Base-by-base conservation (phyloP, 2,797 vertebrate species). In the Ptychobarbus kaznakovi region DNA sequence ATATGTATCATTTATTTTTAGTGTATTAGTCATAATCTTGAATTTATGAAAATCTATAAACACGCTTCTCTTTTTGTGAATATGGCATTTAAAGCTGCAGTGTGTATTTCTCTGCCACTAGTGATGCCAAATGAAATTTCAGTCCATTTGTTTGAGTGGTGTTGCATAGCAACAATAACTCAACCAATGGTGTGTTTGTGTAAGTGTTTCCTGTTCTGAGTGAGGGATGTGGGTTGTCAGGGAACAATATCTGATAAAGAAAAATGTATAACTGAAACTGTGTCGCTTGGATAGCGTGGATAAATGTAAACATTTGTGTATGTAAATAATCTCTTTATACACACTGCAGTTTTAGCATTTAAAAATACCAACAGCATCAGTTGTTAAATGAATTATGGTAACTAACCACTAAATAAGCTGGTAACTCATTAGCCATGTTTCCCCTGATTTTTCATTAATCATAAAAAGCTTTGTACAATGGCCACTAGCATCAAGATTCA, bases 121-220 rank as follows among this genome's bases (percentile, higher is more conserved):
- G 16, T 35, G 46, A 32, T 3, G 1, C 4, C 28, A 63, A 63
- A 63, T 76, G 1, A n/a, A 56, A 58, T 40, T 35, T 49, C 32
- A 76, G 51, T 38, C 74, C 7, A 0, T 56, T 76, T 76, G 6
- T 76, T 76, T 76, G 20, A 56, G 18, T 1, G 3, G 11, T 38
- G 74, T 76, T 56, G 32, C 74, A 76, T 40, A 58, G 74, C 51
- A 77, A 76, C 18, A 76, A 20, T 8, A 35, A 38, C 28, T 40
- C 74, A 16, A 76, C 74, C 74, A 76, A 58, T 25, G 20, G 20
- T 74, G n/a, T n/a, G n/a, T n/a, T n/a, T n/a, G n/a, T n/a, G 44
- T 25, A 28, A 13, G 15, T n/a, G n/a, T n/a, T n/a, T n/a, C n/a
- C n/a, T n/a, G n/a, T 77, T 58, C 0, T 4, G 20, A 6, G 49